A percentile compares a stretch with the other conserved stretches of the same genome.
Conservation (phyloP, 1,140 invertebrate species). For the Trichonephila clavipes region DNA sequence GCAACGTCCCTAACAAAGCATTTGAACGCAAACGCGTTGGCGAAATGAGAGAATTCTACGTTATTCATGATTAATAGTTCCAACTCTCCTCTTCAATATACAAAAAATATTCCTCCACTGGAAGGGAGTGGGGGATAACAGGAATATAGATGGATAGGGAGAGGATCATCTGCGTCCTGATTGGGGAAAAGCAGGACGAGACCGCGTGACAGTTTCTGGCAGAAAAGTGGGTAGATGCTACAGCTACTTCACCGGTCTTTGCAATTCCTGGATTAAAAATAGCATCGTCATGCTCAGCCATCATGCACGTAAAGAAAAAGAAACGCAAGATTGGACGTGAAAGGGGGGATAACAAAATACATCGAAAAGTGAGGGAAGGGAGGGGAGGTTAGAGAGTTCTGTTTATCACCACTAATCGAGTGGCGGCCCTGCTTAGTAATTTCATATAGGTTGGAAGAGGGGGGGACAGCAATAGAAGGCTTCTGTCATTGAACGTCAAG, state of each 20-base stretch:
- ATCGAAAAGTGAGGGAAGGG: constrained; percentile 3
- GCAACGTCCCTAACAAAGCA: too few species aligned
- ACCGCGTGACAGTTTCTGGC: constrained; percentile 51
- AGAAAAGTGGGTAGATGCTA: not conserved
- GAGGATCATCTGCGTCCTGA: constrained; percentile 62
- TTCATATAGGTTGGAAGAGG: constrained; percentile 42
- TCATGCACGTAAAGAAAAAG: constrained; percentile 44
- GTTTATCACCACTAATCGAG: constrained; percentile 75
- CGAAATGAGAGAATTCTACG: not conserved
- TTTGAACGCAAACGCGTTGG: not conserved
- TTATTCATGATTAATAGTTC: constrained; percentile 28
- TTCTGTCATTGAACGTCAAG: constrained; percentile 75
- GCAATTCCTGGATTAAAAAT: constrained; percentile 58
- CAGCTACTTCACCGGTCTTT: not conserved
- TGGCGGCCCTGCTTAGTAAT: constrained; percentile 64
- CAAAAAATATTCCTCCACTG: constrained; percentile 19
- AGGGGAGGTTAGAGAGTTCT: constrained; percentile 55
- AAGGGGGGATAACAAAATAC: constrained; percentile 49
- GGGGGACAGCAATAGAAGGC: constrained; percentile 64
- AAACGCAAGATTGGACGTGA: constrained; percentile 56
- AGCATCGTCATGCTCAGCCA: constrained; percentile 32
- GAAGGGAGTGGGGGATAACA: not conserved
- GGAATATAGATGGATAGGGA: constrained; percentile 16
- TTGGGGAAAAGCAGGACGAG: constrained; percentile 3
- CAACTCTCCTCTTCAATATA: not conserved